Base-by-base conservation (phyloP, 2,113 vertebrate species). In the Cyanistes caeruleus region DNA sequence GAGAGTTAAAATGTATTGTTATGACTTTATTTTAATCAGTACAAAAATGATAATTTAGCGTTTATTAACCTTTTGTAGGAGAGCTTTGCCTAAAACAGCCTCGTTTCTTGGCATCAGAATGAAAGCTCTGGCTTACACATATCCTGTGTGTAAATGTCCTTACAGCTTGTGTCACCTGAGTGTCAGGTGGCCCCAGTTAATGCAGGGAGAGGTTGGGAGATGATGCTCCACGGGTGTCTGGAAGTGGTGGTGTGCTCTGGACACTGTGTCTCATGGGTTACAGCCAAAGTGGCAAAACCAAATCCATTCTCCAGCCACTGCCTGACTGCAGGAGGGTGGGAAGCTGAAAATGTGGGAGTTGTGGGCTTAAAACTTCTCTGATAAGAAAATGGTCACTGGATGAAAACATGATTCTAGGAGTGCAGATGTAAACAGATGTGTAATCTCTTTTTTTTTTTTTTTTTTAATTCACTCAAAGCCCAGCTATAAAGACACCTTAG, bases 191-290 rank as follows among this genome's bases (percentile, higher is more conserved):
- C 4, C 19, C 44, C 16, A 63, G 23, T 8, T 30, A 4, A 41
- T 28, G 1, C 3, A 11, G 11, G 43, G 22, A 1, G 9, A 4
- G 56, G 19, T 0, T 41, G 70, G 83, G 28, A 5, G 55, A 1
- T 3, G 3, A 1, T 2, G 37, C 52, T 37, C 16, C 21, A 0
- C 13, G 0, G 19, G 1, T 5, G 21, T 5, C 23, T 60, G 52
- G 62, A 14, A 21, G 16, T 1, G 24, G 39, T 15, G 58, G 1
- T 10, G 5, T 5, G 39, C 19, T 1, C 49, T 77, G 68, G 31
- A 3, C 3, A 0, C 8, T 2, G 24, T 11, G 35, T 10, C 41
- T 27, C 22, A 1, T 12, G 27, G 44, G 4, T 39, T 35, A 2
- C 14, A 1, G 30, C 3, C 27, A 3, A 1, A 8, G 78, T 1